phyloP scores from a whole-genome alignment of 2,113 vertebrate genomes.

The Acinonyx jubatus region DNA sequence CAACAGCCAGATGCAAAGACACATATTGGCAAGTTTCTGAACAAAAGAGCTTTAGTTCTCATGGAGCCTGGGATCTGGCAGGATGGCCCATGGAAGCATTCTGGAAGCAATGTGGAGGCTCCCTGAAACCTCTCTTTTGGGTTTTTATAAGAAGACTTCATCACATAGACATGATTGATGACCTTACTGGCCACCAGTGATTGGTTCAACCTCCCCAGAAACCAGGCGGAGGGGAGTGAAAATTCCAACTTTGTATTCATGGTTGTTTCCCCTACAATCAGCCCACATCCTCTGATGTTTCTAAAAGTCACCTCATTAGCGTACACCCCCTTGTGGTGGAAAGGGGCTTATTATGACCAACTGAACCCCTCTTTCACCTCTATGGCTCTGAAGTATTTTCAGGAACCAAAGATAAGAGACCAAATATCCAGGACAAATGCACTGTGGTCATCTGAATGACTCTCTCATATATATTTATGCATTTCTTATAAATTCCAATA shows the following conservation, averaged over 20 bases:
- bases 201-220: neutral
- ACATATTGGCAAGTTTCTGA: neutral
- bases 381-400: neutral
- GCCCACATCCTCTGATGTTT: neutral
- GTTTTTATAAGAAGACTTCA: neutral
- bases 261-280: neutral
- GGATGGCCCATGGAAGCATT: rapidly evolving
- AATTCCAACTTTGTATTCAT: no score
- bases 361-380: neutral
- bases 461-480: neutral
- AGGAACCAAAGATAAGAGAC: neutral
- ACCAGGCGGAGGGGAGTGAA: neutral
- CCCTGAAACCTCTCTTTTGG: neutral
- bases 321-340: no score
- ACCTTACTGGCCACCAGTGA: neutral
- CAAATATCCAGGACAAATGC: neutral
- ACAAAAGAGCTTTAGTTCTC: neutral
- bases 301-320: neutral
- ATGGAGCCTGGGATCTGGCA: neutral
- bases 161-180: neutral
- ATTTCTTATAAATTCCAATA: neutral
- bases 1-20: neutral
- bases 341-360: neutral
- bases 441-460: neutral
- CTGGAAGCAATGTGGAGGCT: no score